A percentile compares a stretch with the other conserved stretches of the same genome.
phyloP scores from a whole-genome alignment of 2,797 vertebrate genomes.

The Dryobates pubescens region DNA sequence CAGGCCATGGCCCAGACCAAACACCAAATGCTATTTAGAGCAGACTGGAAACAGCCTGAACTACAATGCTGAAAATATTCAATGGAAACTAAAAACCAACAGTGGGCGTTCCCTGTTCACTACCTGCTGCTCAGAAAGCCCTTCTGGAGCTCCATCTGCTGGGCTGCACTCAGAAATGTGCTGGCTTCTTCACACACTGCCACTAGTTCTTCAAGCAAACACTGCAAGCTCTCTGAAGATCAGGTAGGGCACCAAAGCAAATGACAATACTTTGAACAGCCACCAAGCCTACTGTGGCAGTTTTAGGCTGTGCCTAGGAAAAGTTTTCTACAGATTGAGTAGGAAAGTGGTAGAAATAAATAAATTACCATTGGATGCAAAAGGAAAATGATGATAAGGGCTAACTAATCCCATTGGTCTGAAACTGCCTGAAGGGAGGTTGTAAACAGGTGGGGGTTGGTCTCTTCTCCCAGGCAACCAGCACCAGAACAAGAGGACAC shows the following conservation, averaged over 20 bases:
- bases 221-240: neutral
- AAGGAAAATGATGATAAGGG: too few relatives aligned
- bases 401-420: too few relatives aligned
- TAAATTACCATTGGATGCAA: too few relatives aligned
- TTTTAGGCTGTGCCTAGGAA: too few relatives aligned
- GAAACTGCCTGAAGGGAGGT: too few relatives aligned
- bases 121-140: neutral
- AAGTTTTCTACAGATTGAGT: too few relatives aligned
- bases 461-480: too few relatives aligned
- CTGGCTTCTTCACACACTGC: neutral
- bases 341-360: too few relatives aligned
- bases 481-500: too few relatives aligned
- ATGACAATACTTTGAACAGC: neutral
- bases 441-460: too few relatives aligned
- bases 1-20: neutral
- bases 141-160: neutral
- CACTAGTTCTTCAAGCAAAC: neutral
- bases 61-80: neutral
- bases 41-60: neutral
- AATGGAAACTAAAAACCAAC: neutral
- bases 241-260: neutral
- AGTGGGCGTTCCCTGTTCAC: neutral
- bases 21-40: neutral
- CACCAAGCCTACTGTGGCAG: neutral
- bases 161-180: neutral